phyloP scores from a whole-genome alignment of 2,797 vertebrate species.

The Valencia hispanica region DNA sequence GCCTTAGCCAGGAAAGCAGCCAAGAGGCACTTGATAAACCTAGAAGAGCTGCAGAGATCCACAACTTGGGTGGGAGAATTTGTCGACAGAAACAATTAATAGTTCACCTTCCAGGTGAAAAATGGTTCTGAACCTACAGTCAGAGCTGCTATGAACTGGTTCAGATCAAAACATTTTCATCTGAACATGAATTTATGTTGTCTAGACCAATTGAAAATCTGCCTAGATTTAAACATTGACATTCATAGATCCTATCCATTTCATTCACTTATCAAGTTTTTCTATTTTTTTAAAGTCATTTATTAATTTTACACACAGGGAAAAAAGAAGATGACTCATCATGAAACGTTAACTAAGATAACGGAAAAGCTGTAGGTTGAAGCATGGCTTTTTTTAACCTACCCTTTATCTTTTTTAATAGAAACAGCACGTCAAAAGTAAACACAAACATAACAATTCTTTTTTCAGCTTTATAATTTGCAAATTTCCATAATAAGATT shows the following conservation, averaged over 20 bases:
- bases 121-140: background rate
- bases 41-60: background rate
- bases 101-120: background rate
- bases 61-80: background rate
- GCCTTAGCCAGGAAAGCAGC: background rate
- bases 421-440: no score
- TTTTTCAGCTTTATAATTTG: no score
- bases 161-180: background rate
- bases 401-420: background rate
- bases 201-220: background rate
- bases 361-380: background rate
- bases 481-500: no score
- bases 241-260: background rate
- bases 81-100: background rate
- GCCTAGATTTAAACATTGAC: background rate
- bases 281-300: no score
- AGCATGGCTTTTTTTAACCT: background rate
- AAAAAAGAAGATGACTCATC: background rate
- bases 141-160: background rate
- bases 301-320: no score
- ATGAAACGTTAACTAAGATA: background rate
- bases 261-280: background rate
- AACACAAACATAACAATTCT: no score
- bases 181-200: background rate
- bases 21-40: background rate